Evolutionary conservation across 1,140 invertebrate genomes (phyloP).

Genomic region (Aphelinus certus): DNA sequence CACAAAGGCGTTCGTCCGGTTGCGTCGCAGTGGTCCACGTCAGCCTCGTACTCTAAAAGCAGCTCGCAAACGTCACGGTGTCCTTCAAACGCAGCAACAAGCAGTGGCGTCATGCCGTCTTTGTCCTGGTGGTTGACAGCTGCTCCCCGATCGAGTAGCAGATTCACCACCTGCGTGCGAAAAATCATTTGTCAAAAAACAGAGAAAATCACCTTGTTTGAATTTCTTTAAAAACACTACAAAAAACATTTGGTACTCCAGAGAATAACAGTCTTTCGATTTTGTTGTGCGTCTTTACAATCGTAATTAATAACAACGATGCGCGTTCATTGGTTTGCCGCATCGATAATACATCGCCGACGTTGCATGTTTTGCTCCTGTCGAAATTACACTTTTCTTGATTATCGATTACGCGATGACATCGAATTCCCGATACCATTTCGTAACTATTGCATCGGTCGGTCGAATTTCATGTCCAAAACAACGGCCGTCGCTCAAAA

Average conservation of each 20-base stretch:
- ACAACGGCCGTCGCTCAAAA: neutral
- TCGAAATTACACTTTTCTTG: too few relatives aligned
- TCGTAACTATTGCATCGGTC: too few relatives aligned
- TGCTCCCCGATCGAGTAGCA: conserved; percentile 86
- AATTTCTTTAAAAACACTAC: too few relatives aligned
- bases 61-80: conserved; percentile 87
- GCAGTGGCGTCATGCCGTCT: conserved; percentile 90
- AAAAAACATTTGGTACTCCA: too few relatives aligned
- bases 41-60: conserved; percentile 85
- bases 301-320: neutral
- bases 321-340: neutral
- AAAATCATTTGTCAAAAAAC: too few relatives aligned
- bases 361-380: too few relatives aligned
- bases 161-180: conserved; percentile 69
- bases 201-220: too few relatives aligned
- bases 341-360: too few relatives aligned
- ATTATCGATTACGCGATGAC: too few relatives aligned
- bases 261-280: neutral
- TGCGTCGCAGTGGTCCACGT: conserved; percentile 85
- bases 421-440: too few relatives aligned
- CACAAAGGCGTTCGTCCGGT: conserved; percentile 82
- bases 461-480: too few relatives aligned
- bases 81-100: conserved; percentile 95
- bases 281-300: neutral
- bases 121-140: conserved; percentile 89